These are phyloP conservation scores for Amphimedon queenslandica DNA, from an alignment of 37 sponge, comb jelly and placozoan species.

Conservation along the genomic window DNA sequence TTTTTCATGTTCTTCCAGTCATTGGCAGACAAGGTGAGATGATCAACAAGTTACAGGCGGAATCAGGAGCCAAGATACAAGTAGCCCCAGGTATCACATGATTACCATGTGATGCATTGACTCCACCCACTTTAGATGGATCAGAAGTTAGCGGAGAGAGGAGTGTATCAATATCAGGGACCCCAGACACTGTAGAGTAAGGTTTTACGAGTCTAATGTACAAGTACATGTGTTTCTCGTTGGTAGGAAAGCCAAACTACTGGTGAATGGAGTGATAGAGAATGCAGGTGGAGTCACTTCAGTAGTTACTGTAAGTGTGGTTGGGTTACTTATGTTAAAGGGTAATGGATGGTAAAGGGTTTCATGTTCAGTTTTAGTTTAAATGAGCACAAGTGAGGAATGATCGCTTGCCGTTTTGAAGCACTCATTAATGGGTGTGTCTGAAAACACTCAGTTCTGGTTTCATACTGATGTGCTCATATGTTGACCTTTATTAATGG, in stretches of 20 bases:
- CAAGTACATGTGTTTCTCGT: background rate
- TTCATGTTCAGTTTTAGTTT: no score
- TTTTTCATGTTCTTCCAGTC: slow-evolving; percentile 33
- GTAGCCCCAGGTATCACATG: slow-evolving; percentile 93
- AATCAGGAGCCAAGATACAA: slow-evolving; percentile 85
- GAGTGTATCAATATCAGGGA: slow-evolving; percentile 77
- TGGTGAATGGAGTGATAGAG: slow-evolving; percentile 58
- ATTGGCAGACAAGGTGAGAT: slow-evolving; percentile 91
- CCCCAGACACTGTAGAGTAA: slow-evolving; percentile 80
- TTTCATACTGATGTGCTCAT: no score
- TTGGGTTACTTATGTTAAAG: background rate
- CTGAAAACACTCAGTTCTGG: no score
- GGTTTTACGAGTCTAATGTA: slow-evolving; percentile 9
- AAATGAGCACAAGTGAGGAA: no score
- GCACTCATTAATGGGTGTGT: no score
- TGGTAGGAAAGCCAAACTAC: slow-evolving; percentile 45
- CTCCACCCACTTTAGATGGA: no score
- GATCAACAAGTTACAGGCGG: slow-evolving; percentile 75
- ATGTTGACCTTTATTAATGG: no score
- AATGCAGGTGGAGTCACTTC: slow-evolving; percentile 64
- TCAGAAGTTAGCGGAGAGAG: slow-evolving; percentile 68
- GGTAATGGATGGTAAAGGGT: background rate
- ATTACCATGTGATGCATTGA: no score
- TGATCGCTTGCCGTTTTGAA: no score
- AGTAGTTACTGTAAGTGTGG: slow-evolving; percentile 26